A percentile compares a stretch with the other conserved stretches of the same genome.
Conservation (phyloP, 23 tunicate species). For the Pegea sp. region DNA sequence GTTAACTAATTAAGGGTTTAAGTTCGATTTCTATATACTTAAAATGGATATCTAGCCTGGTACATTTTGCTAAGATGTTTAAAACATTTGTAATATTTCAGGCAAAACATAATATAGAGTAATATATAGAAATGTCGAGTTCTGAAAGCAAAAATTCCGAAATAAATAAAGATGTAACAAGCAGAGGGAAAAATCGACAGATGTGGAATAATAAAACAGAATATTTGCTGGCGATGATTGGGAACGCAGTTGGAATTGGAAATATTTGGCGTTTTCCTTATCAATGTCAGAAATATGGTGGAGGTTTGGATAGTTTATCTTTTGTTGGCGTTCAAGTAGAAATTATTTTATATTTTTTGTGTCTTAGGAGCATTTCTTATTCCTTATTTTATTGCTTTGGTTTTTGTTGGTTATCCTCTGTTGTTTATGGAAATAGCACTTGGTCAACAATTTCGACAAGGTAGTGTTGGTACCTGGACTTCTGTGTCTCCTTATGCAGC, state of each 20-base stretch:
- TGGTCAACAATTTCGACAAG: not conserved
- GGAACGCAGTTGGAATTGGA: conserved; percentile 1
- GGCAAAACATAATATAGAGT: no score
- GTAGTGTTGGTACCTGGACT: not conserved
- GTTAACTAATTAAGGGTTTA: no score
- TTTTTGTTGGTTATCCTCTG: not conserved
- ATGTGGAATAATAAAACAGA: not conserved
- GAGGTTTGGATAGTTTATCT: not conserved
- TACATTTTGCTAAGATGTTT: no score
- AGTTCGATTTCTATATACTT: no score
- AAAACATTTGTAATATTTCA: no score
- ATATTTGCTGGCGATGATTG: not conserved
- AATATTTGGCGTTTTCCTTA: conserved; percentile 1
- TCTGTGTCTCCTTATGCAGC: not conserved
- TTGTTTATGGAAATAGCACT: not conserved
- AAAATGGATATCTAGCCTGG: no score
- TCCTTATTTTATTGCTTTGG: not conserved
- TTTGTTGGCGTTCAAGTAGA: not conserved
- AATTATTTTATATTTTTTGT: not conserved
- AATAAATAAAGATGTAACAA: no score
- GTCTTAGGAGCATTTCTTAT: not conserved
- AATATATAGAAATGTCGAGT: no score
- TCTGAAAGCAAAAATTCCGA: no score
- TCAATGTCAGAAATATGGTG: not conserved
- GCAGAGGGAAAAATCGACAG: no score